Percentiles rank a stretch among this genome's conserved stretches.
Evolutionary conservation across 2,888 invertebrate species (phyloP).

Genomic region (Podabrus alpinus): DNA sequence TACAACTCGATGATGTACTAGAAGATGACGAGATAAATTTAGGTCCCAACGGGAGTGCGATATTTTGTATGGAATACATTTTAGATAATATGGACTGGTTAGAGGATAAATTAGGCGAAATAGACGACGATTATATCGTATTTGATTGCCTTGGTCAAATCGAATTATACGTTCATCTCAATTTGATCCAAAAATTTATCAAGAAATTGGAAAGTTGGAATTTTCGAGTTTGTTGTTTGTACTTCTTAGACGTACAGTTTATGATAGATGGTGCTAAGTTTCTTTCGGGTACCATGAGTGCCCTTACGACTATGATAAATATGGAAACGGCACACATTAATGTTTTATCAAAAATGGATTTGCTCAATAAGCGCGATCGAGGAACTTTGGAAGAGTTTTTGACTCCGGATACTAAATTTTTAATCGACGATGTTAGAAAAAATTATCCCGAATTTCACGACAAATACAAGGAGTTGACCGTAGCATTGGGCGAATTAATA

Average conservation of each 20-base stretch:
- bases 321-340: constrained; percentile 94
- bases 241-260: constrained; percentile 94
- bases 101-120: constrained; percentile 75
- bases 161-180: constrained; percentile 95
- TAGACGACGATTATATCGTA: constrained; percentile 92
- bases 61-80: constrained; percentile 94
- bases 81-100: constrained; percentile 93
- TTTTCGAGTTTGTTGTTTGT: constrained; percentile 90
- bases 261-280: constrained; percentile 96
- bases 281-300: constrained; percentile 92
- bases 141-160: constrained; percentile 99
- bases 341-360: constrained; percentile 93
- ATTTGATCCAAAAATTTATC: constrained; percentile 83
- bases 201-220: constrained; percentile 81
- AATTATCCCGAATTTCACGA: constrained; percentile 71
- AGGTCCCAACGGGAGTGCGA: constrained; percentile 96
- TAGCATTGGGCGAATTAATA: constrained; percentile 83
- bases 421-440: constrained; percentile 3
- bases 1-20: constrained; percentile 95
- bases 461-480: constrained; percentile 81
- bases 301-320: constrained; percentile 95
- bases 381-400: constrained; percentile 83
- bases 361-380: constrained; percentile 78
- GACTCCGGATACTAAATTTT: constrained; percentile 71
- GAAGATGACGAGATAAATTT: constrained; percentile 91